Conservation (phyloP, 2,797 vertebrate genomes). For the Buphagus erythrorhynchus region DNA sequence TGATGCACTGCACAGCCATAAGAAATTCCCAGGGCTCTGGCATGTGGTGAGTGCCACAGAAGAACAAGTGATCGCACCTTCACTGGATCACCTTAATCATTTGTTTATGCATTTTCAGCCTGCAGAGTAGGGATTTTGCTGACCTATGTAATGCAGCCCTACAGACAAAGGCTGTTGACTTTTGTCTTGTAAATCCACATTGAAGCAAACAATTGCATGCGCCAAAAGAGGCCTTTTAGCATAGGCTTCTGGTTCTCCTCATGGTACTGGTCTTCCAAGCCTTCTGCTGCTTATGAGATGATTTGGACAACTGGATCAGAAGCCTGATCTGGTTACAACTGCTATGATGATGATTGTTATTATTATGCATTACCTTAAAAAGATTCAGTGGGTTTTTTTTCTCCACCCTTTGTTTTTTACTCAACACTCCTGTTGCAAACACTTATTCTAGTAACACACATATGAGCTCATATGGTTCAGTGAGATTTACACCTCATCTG, state of each 20-base stretch:
- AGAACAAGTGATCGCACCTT: not conserved
- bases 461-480: not conserved
- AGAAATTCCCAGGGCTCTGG: not conserved
- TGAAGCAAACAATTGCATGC: not conserved
- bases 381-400: fast-evolving
- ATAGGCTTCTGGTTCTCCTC: not conserved
- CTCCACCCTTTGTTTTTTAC: not conserved
- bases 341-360: not conserved
- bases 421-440: not conserved
- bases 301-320: not conserved
- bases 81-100: fast-evolving
- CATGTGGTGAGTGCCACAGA: fast-evolving
- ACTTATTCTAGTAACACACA: not conserved
- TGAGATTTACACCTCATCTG: not conserved
- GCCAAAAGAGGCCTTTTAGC: not conserved
- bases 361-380: not conserved
- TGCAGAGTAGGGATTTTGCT: not conserved
- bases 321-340: not conserved
- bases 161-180: not conserved
- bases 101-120: not conserved
- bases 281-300: not conserved
- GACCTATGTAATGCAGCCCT: not conserved
- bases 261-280: not conserved
- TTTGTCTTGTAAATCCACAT: not conserved
- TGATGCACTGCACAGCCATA: not conserved